Evolutionary conservation across 2,113 vertebrate genomes (phyloP).

Genomic region (Pachycephala philippinensis): DNA sequence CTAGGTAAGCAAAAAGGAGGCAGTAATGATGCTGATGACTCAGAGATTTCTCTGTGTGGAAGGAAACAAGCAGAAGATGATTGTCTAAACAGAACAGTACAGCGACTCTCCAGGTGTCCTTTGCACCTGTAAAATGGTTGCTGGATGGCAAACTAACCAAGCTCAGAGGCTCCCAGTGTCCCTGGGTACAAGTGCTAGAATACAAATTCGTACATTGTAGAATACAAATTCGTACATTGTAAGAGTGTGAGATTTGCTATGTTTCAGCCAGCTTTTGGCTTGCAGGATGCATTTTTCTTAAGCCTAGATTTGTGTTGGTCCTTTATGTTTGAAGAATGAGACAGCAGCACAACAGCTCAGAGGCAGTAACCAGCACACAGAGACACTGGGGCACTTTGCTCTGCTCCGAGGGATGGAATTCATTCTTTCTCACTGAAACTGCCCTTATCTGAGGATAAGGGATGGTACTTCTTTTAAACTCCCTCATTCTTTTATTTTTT

Average conservation of each 20-base stretch:
- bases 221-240: background rate
- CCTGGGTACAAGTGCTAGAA: background rate
- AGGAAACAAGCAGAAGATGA: background rate
- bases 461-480: background rate
- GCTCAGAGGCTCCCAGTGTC: background rate
- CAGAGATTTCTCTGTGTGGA: background rate
- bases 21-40: constrained; percentile 41
- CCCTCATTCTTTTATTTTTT: background rate
- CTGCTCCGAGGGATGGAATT: background rate
- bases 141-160: background rate
- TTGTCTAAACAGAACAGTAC: background rate
- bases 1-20: constrained; percentile 49
- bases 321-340: background rate
- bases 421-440: background rate
- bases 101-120: background rate
- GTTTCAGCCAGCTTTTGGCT: background rate
- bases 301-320: background rate
- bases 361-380: background rate
- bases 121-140: background rate
- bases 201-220: background rate
- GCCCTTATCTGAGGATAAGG: background rate
- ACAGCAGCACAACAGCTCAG: background rate
- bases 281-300: background rate
- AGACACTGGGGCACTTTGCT: background rate
- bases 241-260: background rate